These are phyloP conservation scores for Eilema sororculum DNA, from an alignment of 2,888 invertebrate species.

Conservation along the genomic window DNA sequence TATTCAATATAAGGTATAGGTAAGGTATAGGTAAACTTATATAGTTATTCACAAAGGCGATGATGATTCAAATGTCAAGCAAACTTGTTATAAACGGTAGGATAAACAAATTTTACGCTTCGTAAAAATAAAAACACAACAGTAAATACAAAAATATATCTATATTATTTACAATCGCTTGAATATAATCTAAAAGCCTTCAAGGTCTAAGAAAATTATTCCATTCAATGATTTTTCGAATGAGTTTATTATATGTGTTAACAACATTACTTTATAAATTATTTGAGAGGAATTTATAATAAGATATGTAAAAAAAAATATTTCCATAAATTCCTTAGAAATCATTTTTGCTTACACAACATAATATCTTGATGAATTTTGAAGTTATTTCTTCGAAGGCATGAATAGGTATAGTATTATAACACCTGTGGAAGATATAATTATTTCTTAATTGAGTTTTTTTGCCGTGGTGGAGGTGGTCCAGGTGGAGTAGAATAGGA, in stretches of 20 bases:
- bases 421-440: slow-evolving; percentile 48
- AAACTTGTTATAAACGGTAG: background rate
- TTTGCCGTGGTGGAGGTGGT: too few relatives aligned
- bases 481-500: too few relatives aligned
- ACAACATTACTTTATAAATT: background rate
- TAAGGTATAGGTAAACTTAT: too few relatives aligned
- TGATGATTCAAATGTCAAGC: too few relatives aligned
- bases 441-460: background rate
- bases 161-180: background rate
- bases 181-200: background rate
- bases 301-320: background rate
- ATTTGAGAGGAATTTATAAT: background rate
- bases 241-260: too few relatives aligned
- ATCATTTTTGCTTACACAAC: background rate
- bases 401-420: slow-evolving; percentile 49
- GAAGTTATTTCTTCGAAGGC: slow-evolving; percentile 47
- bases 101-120: background rate
- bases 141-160: background rate
- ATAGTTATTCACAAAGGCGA: too few relatives aligned
- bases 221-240: background rate
- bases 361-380: background rate
- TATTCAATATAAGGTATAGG: too few relatives aligned
- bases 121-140: background rate
- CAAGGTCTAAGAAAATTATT: background rate
- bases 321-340: background rate